Evolutionary conservation across 2,888 invertebrate species (phyloP).

Genomic region (Acronicta psi): DNA sequence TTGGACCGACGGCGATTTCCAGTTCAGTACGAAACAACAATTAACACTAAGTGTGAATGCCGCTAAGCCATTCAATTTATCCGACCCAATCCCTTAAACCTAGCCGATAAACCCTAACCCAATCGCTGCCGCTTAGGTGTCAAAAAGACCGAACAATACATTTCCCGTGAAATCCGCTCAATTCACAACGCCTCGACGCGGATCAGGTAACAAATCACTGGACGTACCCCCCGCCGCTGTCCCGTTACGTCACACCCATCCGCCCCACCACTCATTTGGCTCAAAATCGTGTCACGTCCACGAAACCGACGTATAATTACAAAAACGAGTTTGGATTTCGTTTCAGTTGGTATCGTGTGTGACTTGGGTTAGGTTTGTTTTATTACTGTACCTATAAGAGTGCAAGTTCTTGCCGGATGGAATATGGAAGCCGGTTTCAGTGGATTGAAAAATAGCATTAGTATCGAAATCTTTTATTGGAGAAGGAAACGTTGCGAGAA

Average conservation of each 20-base stretch:
- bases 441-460: constrained; percentile 14
- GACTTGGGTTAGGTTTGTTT: constrained; percentile 51
- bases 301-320: constrained; percentile 66
- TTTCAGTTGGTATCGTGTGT: constrained; percentile 51
- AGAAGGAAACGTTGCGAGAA: background rate
- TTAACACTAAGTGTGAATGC: constrained; percentile 40
- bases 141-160: constrained; percentile 62
- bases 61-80: constrained; percentile 53
- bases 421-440: constrained; percentile 8
- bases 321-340: constrained; percentile 66
- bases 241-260: constrained; percentile 19
- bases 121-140: constrained; percentile 57
- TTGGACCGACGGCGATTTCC: constrained; percentile 2
- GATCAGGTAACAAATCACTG: constrained; percentile 65
- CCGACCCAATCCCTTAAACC: constrained; percentile 54
- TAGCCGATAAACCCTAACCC: constrained; percentile 52
- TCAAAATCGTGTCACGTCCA: constrained; percentile 67
- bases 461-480: background rate
- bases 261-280: constrained; percentile 61
- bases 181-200: constrained; percentile 61
- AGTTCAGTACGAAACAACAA: constrained; percentile 22
- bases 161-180: constrained; percentile 56
- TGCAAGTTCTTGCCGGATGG: constrained; percentile 28
- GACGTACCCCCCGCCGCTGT: constrained; percentile 31
- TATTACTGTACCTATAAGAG: constrained; percentile 28